These are phyloP conservation scores for Amphibalanus amphitrite DNA, from an alignment of 1,140 invertebrate genomes.

Conservation along the genomic window DNA sequence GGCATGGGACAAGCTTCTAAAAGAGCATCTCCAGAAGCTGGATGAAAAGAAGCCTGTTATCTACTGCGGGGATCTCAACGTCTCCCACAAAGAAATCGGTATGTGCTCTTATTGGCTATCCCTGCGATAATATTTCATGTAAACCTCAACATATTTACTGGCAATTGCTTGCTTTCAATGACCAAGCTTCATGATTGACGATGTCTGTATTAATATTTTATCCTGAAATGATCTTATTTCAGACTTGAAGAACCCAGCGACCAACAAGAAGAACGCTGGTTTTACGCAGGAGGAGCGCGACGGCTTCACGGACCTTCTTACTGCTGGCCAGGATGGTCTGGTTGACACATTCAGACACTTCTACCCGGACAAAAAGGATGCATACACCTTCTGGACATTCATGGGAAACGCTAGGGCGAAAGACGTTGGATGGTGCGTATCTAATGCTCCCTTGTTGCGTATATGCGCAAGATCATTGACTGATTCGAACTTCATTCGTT, in stretches of 20 bases:
- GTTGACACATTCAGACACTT: slow-evolving; percentile 75
- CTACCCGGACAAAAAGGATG: slow-evolving; percentile 63
- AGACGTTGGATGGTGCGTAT: slow-evolving; percentile 79
- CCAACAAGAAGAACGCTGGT: slow-evolving; percentile 81
- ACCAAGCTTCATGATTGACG: too few species aligned
- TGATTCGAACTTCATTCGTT: too few species aligned
- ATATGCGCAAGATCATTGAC: too few species aligned
- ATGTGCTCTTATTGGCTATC: slow-evolving; percentile 13
- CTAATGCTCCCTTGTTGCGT: slow-evolving; percentile 11
- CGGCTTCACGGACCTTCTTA: slow-evolving; percentile 67
- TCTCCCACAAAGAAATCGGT: slow-evolving; percentile 89
- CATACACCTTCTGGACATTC: slow-evolving; percentile 92
- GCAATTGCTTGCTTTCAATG: slow-evolving; percentile 1
- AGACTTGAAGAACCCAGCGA: slow-evolving; percentile 90
- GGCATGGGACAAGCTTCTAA: slow-evolving; percentile 75
- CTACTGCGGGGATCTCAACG: slow-evolving; percentile 92
- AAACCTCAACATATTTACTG: not conserved
- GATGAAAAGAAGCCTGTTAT: slow-evolving; percentile 86
- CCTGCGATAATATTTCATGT: slow-evolving; percentile 4
- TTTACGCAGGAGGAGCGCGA: slow-evolving; percentile 88
- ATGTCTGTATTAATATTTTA: too few species aligned
- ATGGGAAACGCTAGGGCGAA: slow-evolving; percentile 63
- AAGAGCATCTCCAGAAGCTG: slow-evolving; percentile 53
- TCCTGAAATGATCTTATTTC: slow-evolving; percentile 16
- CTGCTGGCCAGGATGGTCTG: slow-evolving; percentile 38